Evolutionary conservation across 2,888 invertebrate genomes (phyloP).

Genomic region (Himalopsyche japonica): DNA sequence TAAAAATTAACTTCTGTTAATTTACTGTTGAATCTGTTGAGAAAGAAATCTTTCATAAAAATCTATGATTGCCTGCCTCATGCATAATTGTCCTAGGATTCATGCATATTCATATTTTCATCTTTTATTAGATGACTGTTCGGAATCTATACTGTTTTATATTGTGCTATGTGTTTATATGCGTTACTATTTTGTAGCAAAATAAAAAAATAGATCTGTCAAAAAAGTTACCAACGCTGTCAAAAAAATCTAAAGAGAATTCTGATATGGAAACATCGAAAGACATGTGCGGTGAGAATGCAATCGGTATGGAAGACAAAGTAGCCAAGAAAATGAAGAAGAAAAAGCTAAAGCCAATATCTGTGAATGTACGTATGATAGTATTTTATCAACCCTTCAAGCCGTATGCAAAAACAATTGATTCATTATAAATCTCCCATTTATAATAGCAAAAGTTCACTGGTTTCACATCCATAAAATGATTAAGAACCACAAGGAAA

Average conservation of each 20-base stretch:
- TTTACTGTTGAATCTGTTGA: no score
- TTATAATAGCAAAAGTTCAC: no score
- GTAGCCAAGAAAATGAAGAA: background rate
- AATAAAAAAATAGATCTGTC: background rate
- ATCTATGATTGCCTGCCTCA: background rate
- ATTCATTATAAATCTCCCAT: no score
- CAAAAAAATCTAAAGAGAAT: background rate
- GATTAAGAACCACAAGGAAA: no score
- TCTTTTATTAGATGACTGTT: no score
- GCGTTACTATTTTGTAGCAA: background rate
- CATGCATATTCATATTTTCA: background rate
- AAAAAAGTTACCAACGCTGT: background rate
- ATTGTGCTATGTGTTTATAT: no score
- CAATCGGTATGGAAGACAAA: background rate
- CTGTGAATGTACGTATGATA: background rate
- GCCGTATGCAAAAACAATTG: no score
- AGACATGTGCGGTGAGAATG: background rate
- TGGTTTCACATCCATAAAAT: no score
- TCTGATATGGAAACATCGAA: background rate
- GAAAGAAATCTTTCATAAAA: background rate
- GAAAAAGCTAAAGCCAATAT: background rate
- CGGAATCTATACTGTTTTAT: no score
- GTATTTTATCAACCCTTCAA: no score
- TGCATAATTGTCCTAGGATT: background rate
- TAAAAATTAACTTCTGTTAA: no score